Conservation (phyloP, 2,888 invertebrate genomes). For the Dolomedes plantarius region DNA sequence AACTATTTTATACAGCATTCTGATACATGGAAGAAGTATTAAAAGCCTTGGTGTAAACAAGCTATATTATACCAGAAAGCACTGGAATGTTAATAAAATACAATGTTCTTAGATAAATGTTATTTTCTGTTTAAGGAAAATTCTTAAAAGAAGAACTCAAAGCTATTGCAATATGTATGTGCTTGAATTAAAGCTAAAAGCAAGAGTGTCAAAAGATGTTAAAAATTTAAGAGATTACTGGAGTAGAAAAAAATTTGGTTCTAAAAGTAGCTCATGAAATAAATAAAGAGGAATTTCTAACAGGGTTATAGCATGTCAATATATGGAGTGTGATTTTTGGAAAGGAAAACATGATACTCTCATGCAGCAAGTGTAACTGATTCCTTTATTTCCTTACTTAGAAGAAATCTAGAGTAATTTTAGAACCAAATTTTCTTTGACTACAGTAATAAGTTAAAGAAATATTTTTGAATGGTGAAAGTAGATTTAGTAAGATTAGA, state of each 20-base stretch:
- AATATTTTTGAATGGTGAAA: not conserved
- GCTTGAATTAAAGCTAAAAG: no score
- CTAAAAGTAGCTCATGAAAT: slow-evolving; percentile 11
- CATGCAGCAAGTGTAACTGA: slow-evolving; percentile 47
- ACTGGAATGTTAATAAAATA: no score
- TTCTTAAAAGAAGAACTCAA: no score
- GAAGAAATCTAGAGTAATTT: not conserved
- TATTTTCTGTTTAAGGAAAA: no score
- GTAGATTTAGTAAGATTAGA: slow-evolving; percentile 18
- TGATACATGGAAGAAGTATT: no score
- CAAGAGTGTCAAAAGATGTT: no score
- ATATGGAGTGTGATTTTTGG: not conserved
- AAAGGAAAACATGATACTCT: slow-evolving; percentile 20
- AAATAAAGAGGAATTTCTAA: not conserved
- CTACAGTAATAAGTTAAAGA: not conserved
- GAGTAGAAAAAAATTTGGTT: slow-evolving; percentile 55
- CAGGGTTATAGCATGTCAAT: not conserved
- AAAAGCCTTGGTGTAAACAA: no score
- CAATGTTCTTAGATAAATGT: no score
- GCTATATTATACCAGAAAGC: no score
- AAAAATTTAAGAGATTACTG: no score
- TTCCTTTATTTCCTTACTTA: not conserved
- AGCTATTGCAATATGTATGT: no score
- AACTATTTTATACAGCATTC: no score
- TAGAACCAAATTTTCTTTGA: slow-evolving; percentile 67